These are phyloP conservation scores for Eristalis tenax DNA, from an alignment of 2,888 invertebrate genomes.

Conservation along the genomic window DNA sequence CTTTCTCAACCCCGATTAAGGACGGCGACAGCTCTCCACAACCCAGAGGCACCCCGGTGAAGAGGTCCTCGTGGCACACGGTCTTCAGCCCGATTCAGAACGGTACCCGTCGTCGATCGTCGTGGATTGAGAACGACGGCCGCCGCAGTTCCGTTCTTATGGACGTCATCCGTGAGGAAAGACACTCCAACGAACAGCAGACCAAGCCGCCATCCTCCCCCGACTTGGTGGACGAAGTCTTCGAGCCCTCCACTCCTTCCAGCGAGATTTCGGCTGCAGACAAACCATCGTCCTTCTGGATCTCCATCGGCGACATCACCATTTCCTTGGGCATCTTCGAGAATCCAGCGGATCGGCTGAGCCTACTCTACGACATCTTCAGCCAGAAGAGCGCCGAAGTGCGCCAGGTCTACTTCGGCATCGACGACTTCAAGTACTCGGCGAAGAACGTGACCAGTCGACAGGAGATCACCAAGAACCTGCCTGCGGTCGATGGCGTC, in stretches of 20 bases:
- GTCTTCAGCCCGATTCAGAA: slow-evolving; percentile 52
- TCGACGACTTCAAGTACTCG: slow-evolving; percentile 77
- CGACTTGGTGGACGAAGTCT: slow-evolving; percentile 20
- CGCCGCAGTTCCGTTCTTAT: slow-evolving; percentile 77
- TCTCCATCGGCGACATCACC: slow-evolving; percentile 76
- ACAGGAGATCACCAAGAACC: slow-evolving; percentile 67
- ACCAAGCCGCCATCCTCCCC: background rate
- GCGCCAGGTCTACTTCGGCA: slow-evolving; percentile 77
- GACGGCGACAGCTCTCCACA: background rate
- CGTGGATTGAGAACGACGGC: slow-evolving; percentile 69
- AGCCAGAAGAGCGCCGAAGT: slow-evolving; percentile 76
- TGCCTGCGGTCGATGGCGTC: slow-evolving; percentile 73
- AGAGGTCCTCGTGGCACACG: slow-evolving; percentile 52
- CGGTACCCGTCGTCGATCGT: slow-evolving; percentile 23
- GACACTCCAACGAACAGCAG: slow-evolving; percentile 46
- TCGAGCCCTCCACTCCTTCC: slow-evolving; percentile 9
- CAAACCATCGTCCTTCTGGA: slow-evolving; percentile 76
- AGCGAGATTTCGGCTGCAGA: background rate
- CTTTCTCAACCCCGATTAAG: slow-evolving; percentile 77
- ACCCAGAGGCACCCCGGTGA: background rate
- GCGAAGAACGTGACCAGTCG: slow-evolving; percentile 35
- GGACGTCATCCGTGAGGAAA: slow-evolving; percentile 79
- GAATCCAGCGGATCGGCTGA: slow-evolving; percentile 74
- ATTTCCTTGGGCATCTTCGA: slow-evolving; percentile 75
- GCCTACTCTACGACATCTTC: slow-evolving; percentile 77